Evolutionary conservation across 2,113 vertebrate species (phyloP).

Genomic region (Phocoena phocoena): DNA sequence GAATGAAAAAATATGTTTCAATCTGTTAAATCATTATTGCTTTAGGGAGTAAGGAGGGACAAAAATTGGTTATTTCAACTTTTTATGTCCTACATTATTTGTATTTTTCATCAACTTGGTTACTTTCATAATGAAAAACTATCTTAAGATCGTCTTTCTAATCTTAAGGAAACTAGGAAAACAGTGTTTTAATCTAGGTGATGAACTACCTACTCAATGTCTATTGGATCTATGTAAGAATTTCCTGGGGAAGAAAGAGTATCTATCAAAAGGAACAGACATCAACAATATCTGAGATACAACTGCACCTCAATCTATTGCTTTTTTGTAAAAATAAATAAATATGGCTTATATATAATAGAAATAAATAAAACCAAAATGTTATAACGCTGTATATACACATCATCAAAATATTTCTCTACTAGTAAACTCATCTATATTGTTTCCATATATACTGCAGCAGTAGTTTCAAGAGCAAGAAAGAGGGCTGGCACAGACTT

Average conservation of each 20-base stretch:
- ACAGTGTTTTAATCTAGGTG: background rate
- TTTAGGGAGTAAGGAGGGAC: background rate
- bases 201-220: background rate
- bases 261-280: background rate
- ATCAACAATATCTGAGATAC: background rate
- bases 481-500: background rate
- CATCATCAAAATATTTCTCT: background rate
- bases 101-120: background rate
- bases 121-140: conserved; percentile 13
- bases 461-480: background rate
- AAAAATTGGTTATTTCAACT: background rate
- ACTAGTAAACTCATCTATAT: background rate
- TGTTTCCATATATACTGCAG: background rate
- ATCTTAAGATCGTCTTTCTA: background rate
- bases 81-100: background rate
- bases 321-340: background rate
- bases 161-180: background rate
- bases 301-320: background rate
- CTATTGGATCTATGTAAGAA: background rate
- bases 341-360: background rate
- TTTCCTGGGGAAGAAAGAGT: background rate
- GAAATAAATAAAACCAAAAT: background rate
- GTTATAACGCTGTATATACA: background rate
- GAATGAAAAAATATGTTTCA: background rate
- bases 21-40: background rate